phyloP scores from a whole-genome alignment of 2,888 invertebrate species.

The Cybosia mesomella region DNA sequence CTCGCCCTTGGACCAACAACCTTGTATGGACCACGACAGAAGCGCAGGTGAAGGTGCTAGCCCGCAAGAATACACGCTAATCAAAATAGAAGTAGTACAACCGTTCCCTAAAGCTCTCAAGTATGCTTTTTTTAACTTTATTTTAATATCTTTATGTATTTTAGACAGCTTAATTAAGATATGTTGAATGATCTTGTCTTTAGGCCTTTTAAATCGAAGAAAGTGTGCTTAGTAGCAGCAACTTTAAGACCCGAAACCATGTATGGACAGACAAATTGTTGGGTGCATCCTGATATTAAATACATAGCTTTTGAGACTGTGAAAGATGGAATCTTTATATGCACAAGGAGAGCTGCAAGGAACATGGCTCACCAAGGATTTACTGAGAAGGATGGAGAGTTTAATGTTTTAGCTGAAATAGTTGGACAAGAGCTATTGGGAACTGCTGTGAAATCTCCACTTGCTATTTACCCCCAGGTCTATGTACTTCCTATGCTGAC shows the following conservation, averaged over 20 bases:
- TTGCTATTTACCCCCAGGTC: slow-evolving; percentile 93
- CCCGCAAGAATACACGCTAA: slow-evolving; percentile 98
- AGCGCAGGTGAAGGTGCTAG: slow-evolving; percentile 98
- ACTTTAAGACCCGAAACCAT: slow-evolving; percentile 99
- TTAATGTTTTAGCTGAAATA: slow-evolving; percentile 90
- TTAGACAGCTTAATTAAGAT: neutral
- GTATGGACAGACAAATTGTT: slow-evolving; percentile 99
- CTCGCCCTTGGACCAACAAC: slow-evolving; percentile 98
- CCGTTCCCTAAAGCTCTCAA: slow-evolving; percentile 91
- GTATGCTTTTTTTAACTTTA: slow-evolving; percentile 73
- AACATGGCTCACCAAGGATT: slow-evolving; percentile 99
- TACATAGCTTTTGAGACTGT: slow-evolving; percentile 95
- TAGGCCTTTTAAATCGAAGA: slow-evolving; percentile 84
- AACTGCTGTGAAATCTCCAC: slow-evolving; percentile 93
- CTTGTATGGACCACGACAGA: slow-evolving; percentile 99
- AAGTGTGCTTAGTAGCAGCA: slow-evolving; percentile 96
- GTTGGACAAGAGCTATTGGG: slow-evolving; percentile 93
- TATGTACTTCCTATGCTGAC: slow-evolving; percentile 99
- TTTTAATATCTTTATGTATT: neutral
- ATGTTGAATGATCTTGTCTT: neutral
- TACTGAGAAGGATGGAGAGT: slow-evolving; percentile 92
- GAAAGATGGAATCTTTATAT: slow-evolving; percentile 93
- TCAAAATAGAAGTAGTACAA: slow-evolving; percentile 95
- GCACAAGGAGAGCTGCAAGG: slow-evolving; percentile 94
- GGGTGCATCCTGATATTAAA: slow-evolving; percentile 97